Conservation (phyloP, 2,888 invertebrate species). For the Subacronicta megacephala region DNA sequence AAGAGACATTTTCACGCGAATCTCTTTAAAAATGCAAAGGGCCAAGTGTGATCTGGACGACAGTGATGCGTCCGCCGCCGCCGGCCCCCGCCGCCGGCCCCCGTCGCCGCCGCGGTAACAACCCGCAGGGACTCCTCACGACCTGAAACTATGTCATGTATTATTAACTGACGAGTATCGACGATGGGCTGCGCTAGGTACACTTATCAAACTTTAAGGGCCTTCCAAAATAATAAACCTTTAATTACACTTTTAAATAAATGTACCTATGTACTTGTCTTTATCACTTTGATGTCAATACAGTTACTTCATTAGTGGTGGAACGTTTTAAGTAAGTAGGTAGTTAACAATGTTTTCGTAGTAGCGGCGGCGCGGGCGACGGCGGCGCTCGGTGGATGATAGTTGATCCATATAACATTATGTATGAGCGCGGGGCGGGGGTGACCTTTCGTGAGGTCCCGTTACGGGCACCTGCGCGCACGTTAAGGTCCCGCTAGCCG, state of each 20-base stretch:
- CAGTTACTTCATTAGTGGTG: too few species aligned
- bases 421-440: slow-evolving; percentile 18
- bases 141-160: too few species aligned
- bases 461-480: slow-evolving; percentile 75
- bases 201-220: too few species aligned
- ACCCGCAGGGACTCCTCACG: too few species aligned
- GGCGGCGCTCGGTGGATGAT: neutral
- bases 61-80: neutral
- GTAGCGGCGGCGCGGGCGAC: too few species aligned
- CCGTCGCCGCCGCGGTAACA: too few species aligned
- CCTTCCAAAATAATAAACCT: too few species aligned
- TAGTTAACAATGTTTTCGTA: too few species aligned
- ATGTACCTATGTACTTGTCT: slow-evolving; percentile 6
- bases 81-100: neutral
- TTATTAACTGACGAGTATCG: too few species aligned
- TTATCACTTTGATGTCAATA: neutral
- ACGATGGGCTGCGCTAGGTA: too few species aligned
- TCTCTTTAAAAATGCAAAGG: slow-evolving; percentile 31
- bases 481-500: slow-evolving; percentile 77
- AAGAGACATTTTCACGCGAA: slow-evolving; percentile 24
- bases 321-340: too few species aligned
- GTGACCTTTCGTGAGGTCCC: slow-evolving; percentile 79
- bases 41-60: neutral
- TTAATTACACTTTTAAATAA: too few species aligned
- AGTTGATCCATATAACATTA: slow-evolving; percentile 30